phyloP scores from a whole-genome alignment of 2,797 vertebrate species.

The Hoplostethus mediterraneus region DNA sequence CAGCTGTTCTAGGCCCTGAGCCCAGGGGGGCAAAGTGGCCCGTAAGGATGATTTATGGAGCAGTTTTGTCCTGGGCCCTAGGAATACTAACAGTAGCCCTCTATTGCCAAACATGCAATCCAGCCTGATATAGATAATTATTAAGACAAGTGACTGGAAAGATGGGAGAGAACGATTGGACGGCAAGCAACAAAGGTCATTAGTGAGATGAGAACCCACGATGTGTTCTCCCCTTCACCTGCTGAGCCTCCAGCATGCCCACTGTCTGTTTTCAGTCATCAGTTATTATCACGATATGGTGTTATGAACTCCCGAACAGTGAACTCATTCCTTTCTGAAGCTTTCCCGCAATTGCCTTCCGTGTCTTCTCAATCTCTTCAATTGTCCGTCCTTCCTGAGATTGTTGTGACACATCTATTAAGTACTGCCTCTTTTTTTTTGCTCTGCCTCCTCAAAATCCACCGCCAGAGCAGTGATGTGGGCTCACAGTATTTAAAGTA shows the following conservation, averaged over 20 bases:
- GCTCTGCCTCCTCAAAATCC: slow-evolving; percentile 60
- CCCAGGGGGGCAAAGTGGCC: not conserved
- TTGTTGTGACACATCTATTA: slow-evolving; percentile 54
- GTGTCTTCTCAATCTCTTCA: no score
- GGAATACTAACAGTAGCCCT: not conserved
- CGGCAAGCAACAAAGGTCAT: slow-evolving; percentile 27
- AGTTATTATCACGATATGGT: not conserved
- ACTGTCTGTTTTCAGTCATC: slow-evolving; percentile 7
- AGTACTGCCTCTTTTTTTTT: slow-evolving; percentile 42
- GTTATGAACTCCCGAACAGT: slow-evolving; percentile 18
- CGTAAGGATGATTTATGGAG: not conserved
- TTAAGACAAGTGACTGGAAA: slow-evolving; percentile 24
- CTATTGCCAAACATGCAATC: not conserved
- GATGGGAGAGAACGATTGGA: slow-evolving; percentile 14
- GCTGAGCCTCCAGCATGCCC: slow-evolving; percentile 31
- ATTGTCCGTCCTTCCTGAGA: slow-evolving; percentile 45
- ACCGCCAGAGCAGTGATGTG: slow-evolving; percentile 51
- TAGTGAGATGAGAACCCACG: slow-evolving; percentile 19
- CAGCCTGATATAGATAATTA: slow-evolving; percentile 7
- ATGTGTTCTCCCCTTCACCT: slow-evolving; percentile 25
- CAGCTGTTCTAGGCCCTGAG: slow-evolving; percentile 17
- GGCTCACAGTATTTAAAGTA: slow-evolving; percentile 49
- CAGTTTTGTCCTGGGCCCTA: slow-evolving; percentile 7
- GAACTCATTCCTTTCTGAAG: no score
- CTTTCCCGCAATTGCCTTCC: slow-evolving; percentile 17